These are phyloP conservation scores for Galendromus occidentalis DNA, from an alignment of 1,140 invertebrate species.

Conservation along the genomic window DNA sequence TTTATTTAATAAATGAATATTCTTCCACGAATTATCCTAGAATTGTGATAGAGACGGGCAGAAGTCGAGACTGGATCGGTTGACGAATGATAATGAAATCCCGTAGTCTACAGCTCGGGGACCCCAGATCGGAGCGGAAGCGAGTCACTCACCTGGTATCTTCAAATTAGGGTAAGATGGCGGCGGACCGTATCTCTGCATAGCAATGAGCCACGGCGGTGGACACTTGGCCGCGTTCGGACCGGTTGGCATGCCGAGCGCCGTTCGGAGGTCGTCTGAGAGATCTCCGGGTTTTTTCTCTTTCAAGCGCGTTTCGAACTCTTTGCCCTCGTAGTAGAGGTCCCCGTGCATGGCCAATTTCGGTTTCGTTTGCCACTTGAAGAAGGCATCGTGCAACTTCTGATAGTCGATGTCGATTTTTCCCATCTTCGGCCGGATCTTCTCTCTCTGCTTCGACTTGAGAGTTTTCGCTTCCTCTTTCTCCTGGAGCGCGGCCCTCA, in stretches of 20 bases:
- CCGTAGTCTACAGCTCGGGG: neutral
- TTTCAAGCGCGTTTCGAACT: slow-evolving; percentile 89
- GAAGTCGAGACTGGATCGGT: no score
- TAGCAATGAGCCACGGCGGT: slow-evolving; percentile 97
- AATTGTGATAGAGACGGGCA: no score
- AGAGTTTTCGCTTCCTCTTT: slow-evolving; percentile 91
- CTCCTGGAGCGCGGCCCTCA: slow-evolving; percentile 92
- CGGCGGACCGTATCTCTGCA: slow-evolving; percentile 97
- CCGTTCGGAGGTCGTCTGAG: slow-evolving; percentile 81
- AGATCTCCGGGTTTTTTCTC: slow-evolving; percentile 98
- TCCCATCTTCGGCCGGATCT: slow-evolving; percentile 86
- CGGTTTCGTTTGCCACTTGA: slow-evolving; percentile 98
- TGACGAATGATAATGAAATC: no score
- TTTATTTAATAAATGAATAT: no score
- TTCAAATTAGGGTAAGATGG: slow-evolving; percentile 97
- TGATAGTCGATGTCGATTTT: slow-evolving; percentile 99
- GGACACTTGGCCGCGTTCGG: slow-evolving; percentile 47
- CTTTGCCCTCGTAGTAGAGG: slow-evolving; percentile 99
- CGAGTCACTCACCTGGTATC: slow-evolving; percentile 15
- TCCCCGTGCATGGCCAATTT: slow-evolving; percentile 97
- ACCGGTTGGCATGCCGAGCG: slow-evolving; percentile 95
- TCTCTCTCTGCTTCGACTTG: slow-evolving; percentile 95
- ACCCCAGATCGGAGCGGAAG: neutral
- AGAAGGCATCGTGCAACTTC: slow-evolving; percentile 97
- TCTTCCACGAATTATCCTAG: no score